A percentile compares a stretch with the other conserved stretches of the same genome.
Conservation (phyloP, 2,888 invertebrate genomes). For the Aplocera efformata region DNA sequence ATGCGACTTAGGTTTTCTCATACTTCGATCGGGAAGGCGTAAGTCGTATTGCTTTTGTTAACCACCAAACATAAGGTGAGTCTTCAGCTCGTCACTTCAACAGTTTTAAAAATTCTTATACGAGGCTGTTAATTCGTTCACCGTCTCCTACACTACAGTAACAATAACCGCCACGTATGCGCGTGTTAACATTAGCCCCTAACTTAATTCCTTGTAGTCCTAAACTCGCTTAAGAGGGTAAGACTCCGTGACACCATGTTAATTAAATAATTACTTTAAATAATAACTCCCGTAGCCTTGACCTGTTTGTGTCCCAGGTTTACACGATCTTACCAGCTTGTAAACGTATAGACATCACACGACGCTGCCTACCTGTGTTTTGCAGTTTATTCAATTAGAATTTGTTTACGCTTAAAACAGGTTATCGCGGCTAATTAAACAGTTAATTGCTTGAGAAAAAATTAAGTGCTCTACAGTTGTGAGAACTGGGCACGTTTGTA, state of each 20-base stretch:
- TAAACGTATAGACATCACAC: slow-evolving; percentile 10
- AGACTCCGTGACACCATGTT: slow-evolving; percentile 71
- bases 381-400: slow-evolving; percentile 10
- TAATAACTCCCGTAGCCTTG: slow-evolving; percentile 64
- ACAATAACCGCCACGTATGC: slow-evolving; percentile 74
- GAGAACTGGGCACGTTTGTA: slow-evolving; percentile 5
- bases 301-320: slow-evolving; percentile 28
- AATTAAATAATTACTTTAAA: slow-evolving; percentile 80
- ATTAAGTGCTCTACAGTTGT: slow-evolving; percentile 3
- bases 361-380: slow-evolving; percentile 9
- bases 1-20: no score
- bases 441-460: slow-evolving; percentile 12
- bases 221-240: slow-evolving; percentile 76
- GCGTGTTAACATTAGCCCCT: slow-evolving; percentile 75
- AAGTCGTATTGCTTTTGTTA: no score
- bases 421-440: slow-evolving; percentile 11
- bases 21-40: no score
- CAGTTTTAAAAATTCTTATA: no score
- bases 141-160: slow-evolving; percentile 24
- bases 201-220: slow-evolving; percentile 77
- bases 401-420: slow-evolving; percentile 10
- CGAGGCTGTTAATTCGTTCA: slow-evolving; percentile 1
- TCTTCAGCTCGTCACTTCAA: no score
- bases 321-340: slow-evolving; percentile 21
- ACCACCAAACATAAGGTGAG: no score